Base-by-base conservation (phyloP, 2,797 vertebrate genomes). In the Amniataba percoides region DNA sequence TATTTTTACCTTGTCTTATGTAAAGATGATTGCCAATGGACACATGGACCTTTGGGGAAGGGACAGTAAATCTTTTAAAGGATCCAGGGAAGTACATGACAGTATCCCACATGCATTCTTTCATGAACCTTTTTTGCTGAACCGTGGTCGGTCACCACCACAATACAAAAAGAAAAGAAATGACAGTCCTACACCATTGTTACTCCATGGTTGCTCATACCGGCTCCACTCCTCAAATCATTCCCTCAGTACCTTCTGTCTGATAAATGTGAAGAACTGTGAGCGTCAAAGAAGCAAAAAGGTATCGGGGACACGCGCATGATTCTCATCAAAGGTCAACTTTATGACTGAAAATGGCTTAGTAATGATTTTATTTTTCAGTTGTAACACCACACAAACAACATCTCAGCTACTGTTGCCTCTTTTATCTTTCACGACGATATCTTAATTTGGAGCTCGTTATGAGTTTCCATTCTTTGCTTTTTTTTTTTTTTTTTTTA, bases 211-310 rank as follows among this genome's bases (percentile, higher is more conserved):
- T 89, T 82, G 74, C 67, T 87, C 78, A 76, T 80, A 81, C 61
- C 81, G 65, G 69, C 72, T 55, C 69, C 78, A 67, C 65, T 77
- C 71, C 67, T 81, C 51, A 46, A 72, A 85, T 66, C 74, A 80
- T 86, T 84, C 77, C 80, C 81, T 64, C 53, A 72, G 21, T 52
- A 75, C 82, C 74, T 76, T 81, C 61, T 63, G 71, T 87, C 78
- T 78, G 81, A 78, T 67, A 77, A 88, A 86, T 90, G 88, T 88
- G 87, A 92, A 88, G 86, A 88, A 82, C 69, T 78, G 81, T 62
- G 78, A 42, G 69, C 76, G 61, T 84, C 78, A 73, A 69, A 80
- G 72, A 83, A 77, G 86, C 76, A 71, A 74, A 74, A 85, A 55
- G 45, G 74, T 78, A 69, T 90, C 66, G 2, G 79, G 85, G 76